A percentile compares a stretch with the other conserved stretches of the same genome.
phyloP scores from a whole-genome alignment of 2,797 vertebrate genomes.

The Glossophaga mutica region DNA sequence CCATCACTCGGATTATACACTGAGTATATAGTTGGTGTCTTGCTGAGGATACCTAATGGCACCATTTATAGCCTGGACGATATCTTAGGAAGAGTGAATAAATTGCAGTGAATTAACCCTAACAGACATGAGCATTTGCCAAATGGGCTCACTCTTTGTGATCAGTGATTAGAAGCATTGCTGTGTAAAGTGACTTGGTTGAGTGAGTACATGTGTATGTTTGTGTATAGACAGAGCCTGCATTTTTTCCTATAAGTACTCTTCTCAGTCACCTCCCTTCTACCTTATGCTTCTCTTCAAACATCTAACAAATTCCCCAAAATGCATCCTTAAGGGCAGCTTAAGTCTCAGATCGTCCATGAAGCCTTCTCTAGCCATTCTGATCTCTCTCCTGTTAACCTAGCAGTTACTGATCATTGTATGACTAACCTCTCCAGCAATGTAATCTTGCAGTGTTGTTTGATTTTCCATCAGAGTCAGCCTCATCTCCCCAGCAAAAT shows the following conservation, averaged over 20 bases:
- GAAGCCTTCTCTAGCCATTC: background rate
- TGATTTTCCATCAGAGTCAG: background rate
- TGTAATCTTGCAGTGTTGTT: background rate
- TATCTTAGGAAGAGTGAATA: background rate
- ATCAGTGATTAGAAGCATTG: background rate
- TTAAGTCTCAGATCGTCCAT: background rate
- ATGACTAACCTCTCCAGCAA: background rate
- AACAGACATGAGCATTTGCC: background rate
- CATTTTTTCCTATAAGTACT: background rate
- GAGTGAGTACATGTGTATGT: background rate
- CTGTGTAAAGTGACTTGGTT: background rate
- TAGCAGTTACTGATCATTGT: background rate
- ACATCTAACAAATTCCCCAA: background rate
- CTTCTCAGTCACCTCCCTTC: background rate
- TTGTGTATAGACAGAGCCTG: background rate
- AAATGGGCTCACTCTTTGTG: background rate
- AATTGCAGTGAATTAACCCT: background rate
- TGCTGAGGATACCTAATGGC: background rate
- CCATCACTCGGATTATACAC: background rate
- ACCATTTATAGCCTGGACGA: background rate
- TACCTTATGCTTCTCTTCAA: background rate
- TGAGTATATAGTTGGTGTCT: background rate
- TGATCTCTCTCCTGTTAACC: background rate
- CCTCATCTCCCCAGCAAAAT: background rate
- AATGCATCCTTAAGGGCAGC: background rate